Percentiles rank a stretch among this genome's conserved stretches.
phyloP scores from a whole-genome alignment of 2,797 vertebrate species.

The Sylvia borin region DNA sequence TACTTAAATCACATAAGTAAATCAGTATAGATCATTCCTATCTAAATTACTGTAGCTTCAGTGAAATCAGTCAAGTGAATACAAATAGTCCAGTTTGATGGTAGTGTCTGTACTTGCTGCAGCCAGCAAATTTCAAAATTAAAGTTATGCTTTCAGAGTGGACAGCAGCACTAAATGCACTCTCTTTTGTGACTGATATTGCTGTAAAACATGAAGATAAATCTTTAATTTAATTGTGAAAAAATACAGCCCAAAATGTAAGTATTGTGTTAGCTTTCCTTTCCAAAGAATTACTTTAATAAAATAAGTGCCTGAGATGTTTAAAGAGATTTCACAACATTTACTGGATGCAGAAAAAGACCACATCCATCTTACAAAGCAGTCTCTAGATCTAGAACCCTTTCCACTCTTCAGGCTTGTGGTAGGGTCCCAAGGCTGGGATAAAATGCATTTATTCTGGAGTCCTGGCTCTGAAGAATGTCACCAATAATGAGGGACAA shows the following conservation, averaged over 20 bases:
- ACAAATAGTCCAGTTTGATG: neutral
- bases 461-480: neutral
- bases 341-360: neutral
- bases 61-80: neutral
- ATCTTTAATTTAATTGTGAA: neutral
- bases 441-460: neutral
- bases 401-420: neutral
- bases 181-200: neutral
- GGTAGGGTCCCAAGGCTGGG: neutral
- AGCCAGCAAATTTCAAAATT: slow-evolving; percentile 1
- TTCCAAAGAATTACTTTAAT: neutral
- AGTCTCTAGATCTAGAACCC: neutral
- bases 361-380: neutral
- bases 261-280: neutral
- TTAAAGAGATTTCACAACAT: neutral
- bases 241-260: neutral
- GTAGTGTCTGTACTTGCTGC: neutral
- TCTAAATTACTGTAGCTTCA: neutral
- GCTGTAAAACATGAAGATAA: neutral
- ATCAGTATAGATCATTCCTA: slow-evolving; percentile 13
- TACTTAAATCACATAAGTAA: neutral
- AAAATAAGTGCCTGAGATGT: neutral
- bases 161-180: neutral
- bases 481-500: neutral
- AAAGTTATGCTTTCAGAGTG: neutral